Evolutionary conservation across 2,888 invertebrate genomes (phyloP), one percentile per base, ranked within the genome.

Genomic region (Schizaphis graminum): DNA sequence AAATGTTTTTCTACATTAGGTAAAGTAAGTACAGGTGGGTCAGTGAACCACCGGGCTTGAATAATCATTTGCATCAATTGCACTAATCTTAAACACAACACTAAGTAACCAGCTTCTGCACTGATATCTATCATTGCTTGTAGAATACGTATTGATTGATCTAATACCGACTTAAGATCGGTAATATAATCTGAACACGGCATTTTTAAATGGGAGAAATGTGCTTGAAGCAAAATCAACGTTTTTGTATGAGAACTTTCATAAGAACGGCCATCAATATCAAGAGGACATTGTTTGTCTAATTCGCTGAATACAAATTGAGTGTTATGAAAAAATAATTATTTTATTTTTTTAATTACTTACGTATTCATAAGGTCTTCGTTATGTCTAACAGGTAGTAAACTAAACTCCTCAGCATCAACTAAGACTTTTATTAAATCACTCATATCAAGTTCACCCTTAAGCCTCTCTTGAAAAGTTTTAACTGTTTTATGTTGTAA

Each of bases 321-420:
- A 84, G 44, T 28, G 47, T 61, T 67, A 86, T 41, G 53, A 93
- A 91, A 89, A 84, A 89, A 56, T 8, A 85, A 61, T 90, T 44
- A 44, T 7, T 47, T 92, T 86, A 77, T 53, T 41, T 26, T 16
- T 44, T 84, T 28, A 57, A 77, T 86, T 89, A 95, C 96, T 95
- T 96, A 98, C 98, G 97, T 98, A 96, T 99, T 99, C 87, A 98
- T 97, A 94, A 97, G 96, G 95, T 99, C 99, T 96, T 99, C 99
- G 96, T 99, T 99, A 96, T 99, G 99, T 92, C 99, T 97, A 3
- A 99, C 99, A 0, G 99, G 99, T 95, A 99, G 96, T 95, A 99
- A 98, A 94, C 98, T 97, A 95, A 99, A 98, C 95, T 99, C 99
- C 95, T 98, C 97, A 1, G 98, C 97, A 96, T 98, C 97, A 57